These are phyloP conservation scores for Protosalanx chinensis DNA, from an alignment of 2,797 vertebrate genomes.

Conservation along the genomic window DNA sequence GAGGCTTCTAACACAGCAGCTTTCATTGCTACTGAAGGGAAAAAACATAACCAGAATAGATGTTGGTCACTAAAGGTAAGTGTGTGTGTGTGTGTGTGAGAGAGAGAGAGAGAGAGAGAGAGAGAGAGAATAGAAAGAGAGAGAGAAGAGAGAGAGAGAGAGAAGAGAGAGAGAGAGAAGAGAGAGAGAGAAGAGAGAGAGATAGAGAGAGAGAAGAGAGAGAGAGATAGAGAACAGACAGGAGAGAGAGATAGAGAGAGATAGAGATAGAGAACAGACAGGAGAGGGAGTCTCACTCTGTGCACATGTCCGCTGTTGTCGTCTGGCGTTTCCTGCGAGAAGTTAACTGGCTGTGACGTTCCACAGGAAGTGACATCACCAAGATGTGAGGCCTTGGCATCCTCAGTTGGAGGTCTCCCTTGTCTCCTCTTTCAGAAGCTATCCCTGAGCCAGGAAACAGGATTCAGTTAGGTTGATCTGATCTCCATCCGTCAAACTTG, in stretches of 20 bases:
- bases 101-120: too few relatives aligned
- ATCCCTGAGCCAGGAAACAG: neutral
- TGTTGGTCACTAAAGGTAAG: neutral
- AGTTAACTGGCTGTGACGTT: conserved; percentile 47
- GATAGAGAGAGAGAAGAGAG: too few relatives aligned
- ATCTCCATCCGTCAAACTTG: neutral
- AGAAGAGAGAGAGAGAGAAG: too few relatives aligned
- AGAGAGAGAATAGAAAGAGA: too few relatives aligned
- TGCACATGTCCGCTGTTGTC: conserved; percentile 60
- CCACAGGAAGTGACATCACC: conserved; percentile 66
- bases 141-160: too few relatives aligned
- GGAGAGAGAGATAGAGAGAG: too few relatives aligned
- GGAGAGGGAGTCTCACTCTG: conserved; percentile 52
- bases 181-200: too few relatives aligned
- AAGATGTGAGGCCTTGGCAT: conserved; percentile 63
- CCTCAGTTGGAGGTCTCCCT: conserved; percentile 21
- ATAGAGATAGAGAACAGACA: too few relatives aligned
- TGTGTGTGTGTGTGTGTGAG: too few relatives aligned
- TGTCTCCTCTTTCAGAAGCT: conserved; percentile 58
- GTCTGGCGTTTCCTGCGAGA: conserved; percentile 59
- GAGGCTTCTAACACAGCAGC: conserved; percentile 75
- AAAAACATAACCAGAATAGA: neutral
- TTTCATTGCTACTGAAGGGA: conserved; percentile 48
- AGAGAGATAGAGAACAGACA: too few relatives aligned
- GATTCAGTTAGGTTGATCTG: neutral